Percentiles rank a stretch among this genome's conserved stretches.
These are phyloP conservation scores for Phenganax subtilis DNA, from an alignment of 92 coral and sea anemone genomes.

Conservation along the genomic window DNA sequence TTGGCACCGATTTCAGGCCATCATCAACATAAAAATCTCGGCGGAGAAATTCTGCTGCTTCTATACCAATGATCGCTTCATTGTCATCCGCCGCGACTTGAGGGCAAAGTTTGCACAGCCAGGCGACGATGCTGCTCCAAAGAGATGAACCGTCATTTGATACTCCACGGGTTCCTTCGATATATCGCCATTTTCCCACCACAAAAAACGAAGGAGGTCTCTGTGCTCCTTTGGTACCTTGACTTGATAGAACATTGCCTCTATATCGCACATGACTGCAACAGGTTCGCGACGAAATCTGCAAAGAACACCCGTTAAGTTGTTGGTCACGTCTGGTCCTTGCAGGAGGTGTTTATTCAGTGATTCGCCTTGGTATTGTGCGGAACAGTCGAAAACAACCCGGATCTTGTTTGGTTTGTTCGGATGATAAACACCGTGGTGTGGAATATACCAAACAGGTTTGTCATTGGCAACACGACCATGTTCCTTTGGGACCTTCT, in stretches of 20 bases:
- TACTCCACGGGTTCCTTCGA: conserved; percentile 24
- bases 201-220: background rate
- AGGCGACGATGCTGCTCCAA: conserved; percentile 55
- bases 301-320: conserved; percentile 50
- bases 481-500: background rate
- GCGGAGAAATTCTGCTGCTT: conserved; percentile 45
- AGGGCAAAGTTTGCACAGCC: conserved; percentile 57
- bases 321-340: conserved; percentile 63
- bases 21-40: conserved; percentile 55
- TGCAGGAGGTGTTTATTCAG: conserved; percentile 58
- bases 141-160: conserved; percentile 46
- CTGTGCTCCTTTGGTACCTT: conserved; percentile 43
- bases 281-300: conserved; percentile 46
- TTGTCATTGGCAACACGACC: conserved; percentile 6
- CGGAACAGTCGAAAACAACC: conserved; percentile 53
- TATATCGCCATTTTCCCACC: conserved; percentile 52
- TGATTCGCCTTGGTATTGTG: conserved; percentile 39
- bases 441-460: conserved; percentile 49
- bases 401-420: conserved; percentile 57
- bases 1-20: conserved; percentile 44
- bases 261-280: conserved; percentile 55
- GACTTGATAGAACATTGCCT: conserved; percentile 60
- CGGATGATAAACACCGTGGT: conserved; percentile 56
- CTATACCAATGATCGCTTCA: conserved; percentile 32
- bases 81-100: conserved; percentile 48